These are phyloP conservation scores for Sphenopsis melanotis DNA, from an alignment of 2,797 vertebrate genomes.

Conservation along the genomic window DNA sequence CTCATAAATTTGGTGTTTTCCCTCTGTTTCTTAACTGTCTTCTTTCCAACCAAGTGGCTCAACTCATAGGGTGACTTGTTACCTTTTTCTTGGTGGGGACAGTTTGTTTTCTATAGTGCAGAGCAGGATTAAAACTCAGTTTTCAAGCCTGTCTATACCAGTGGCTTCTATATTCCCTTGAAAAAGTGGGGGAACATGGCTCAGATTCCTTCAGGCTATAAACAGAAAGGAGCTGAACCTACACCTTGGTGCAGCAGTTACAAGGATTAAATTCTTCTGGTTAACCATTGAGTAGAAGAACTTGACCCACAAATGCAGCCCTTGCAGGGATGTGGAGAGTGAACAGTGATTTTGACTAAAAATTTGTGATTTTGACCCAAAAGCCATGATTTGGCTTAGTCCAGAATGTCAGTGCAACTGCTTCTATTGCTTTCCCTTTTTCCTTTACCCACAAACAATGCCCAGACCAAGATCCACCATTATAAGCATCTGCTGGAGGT, in stretches of 20 bases:
- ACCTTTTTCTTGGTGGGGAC: accelerated
- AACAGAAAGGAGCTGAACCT: not conserved
- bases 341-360: not conserved
- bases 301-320: not conserved
- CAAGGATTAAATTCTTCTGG: not conserved
- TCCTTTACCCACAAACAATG: not conserved
- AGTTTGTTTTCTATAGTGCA: accelerated
- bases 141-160: not conserved
- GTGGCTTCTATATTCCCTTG: not conserved
- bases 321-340: not conserved
- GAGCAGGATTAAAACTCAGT: not conserved
- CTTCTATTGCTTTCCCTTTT: not conserved
- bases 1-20: not conserved
- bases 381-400: not conserved
- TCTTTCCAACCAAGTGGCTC: not conserved
- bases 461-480: not conserved
- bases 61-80: not conserved
- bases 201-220: not conserved
- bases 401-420: not conserved
- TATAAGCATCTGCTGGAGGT: not conserved
- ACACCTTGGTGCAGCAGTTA: not conserved
- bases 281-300: not conserved
- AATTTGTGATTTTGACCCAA: not conserved
- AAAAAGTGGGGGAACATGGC: not conserved
- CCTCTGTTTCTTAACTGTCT: not conserved